Percentiles rank a stretch among this genome's conserved stretches.
phyloP scores from a whole-genome alignment of 2,113 vertebrate genomes.

The Sturnus vulgaris region DNA sequence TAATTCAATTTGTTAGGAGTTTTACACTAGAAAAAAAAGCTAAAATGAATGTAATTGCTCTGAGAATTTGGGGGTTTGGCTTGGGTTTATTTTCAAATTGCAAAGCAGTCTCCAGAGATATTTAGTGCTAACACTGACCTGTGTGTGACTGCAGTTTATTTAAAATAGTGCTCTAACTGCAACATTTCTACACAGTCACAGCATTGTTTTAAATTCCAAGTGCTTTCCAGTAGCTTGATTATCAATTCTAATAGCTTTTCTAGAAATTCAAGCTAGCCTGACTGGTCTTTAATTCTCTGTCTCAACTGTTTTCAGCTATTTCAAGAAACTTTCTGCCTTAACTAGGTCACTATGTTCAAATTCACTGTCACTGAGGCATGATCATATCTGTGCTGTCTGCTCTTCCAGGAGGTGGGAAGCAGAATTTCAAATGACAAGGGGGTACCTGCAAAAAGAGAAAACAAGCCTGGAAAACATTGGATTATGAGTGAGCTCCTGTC shows the following conservation, averaged over 20 bases:
- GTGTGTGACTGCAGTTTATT: neutral
- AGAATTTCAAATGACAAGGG: neutral
- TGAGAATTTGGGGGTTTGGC: neutral
- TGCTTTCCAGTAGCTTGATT: neutral
- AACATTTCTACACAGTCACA: neutral
- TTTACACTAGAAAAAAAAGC: neutral
- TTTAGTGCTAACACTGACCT: neutral
- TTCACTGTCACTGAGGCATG: neutral
- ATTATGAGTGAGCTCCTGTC: neutral
- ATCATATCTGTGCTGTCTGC: neutral
- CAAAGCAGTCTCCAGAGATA: neutral
- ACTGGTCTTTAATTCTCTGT: neutral
- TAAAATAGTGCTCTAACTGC: neutral
- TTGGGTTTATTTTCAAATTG: neutral
- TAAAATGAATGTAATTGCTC: constrained; percentile 21
- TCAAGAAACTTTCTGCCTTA: neutral
- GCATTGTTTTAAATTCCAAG: neutral
- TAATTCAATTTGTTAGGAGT: neutral
- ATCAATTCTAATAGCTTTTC: neutral
- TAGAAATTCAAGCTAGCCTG: neutral
- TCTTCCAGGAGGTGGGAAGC: neutral
- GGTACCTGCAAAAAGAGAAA: neutral
- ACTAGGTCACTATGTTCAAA: neutral
- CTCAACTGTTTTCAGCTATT: neutral
- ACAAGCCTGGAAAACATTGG: neutral